Conservation (phyloP, 2,797 vertebrate genomes). For the Aplochiton taeniatus region DNA sequence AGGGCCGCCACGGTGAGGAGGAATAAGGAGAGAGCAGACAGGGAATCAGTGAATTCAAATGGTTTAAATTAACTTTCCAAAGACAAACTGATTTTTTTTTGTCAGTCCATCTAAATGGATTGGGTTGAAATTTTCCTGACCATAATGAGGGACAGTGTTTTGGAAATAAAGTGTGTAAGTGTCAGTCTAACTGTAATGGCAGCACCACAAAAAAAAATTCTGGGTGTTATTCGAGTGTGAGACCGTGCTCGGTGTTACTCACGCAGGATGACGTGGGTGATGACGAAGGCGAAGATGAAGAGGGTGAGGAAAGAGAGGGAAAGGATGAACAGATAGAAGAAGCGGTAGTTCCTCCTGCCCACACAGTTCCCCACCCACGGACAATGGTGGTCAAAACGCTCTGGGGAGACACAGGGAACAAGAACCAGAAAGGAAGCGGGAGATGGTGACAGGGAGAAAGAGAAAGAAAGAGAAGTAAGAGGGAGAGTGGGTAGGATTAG, state of each 20-base stretch:
- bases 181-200: conserved; percentile 8
- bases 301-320: conserved; percentile 92
- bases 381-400: conserved; percentile 92
- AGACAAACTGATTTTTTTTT: neutral
- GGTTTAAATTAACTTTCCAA: too few relatives aligned
- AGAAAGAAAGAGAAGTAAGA: neutral
- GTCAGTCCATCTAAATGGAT: too few relatives aligned
- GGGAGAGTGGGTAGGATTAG: neutral
- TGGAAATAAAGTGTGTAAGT: neutral
- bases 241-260: conserved; percentile 71
- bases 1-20: too few relatives aligned
- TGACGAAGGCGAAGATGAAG: conserved; percentile 92
- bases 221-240: conserved; percentile 5
- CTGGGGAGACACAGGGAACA: conserved; percentile 57
- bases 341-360: conserved; percentile 93
- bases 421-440: neutral
- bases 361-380: conserved; percentile 94
- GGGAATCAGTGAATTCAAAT: too few relatives aligned
- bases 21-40: neutral
- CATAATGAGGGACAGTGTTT: neutral
- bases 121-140: neutral
- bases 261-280: conserved; percentile 91
- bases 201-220: too few relatives aligned
- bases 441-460: neutral
- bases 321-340: conserved; percentile 96